phyloP scores from a whole-genome alignment of 2,888 invertebrate species.

The Drosophila nigricruria region DNA sequence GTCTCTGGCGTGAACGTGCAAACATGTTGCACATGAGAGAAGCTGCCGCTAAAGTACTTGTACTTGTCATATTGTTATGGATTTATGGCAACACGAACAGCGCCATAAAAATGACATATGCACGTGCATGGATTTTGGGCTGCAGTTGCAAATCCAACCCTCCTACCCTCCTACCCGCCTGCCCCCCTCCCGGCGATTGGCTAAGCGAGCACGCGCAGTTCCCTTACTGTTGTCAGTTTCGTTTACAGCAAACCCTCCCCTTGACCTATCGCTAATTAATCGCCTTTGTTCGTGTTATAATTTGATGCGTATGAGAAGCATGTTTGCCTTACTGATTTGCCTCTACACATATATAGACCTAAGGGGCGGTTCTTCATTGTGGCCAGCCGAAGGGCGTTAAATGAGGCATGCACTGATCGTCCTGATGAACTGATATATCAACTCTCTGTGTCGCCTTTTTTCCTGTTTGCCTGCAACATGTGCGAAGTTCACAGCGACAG shows the following conservation, averaged over 20 bases:
- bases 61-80: constrained; percentile 85
- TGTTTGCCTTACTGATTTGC: constrained; percentile 77
- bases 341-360: constrained; percentile 38
- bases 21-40: constrained; percentile 82
- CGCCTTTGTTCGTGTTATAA: constrained; percentile 79
- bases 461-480: constrained; percentile 58
- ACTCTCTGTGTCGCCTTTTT: constrained; percentile 14
- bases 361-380: constrained; percentile 59
- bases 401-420: constrained; percentile 62
- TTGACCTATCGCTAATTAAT: constrained; percentile 65
- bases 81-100: constrained; percentile 84
- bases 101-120: constrained; percentile 82
- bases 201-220: constrained; percentile 73
- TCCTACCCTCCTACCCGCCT: constrained; percentile 11
- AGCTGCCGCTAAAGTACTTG: constrained; percentile 84
- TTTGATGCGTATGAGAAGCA: constrained; percentile 61
- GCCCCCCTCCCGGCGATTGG: constrained; percentile 8
- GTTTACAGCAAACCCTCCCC: constrained; percentile 25
- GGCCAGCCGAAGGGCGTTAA: constrained; percentile 36
- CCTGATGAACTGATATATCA: constrained; percentile 47
- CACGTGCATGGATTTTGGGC: constrained; percentile 66
- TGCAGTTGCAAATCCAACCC: constrained; percentile 54
- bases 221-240: constrained; percentile 25
- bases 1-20: constrained; percentile 80
- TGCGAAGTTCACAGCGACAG: constrained; percentile 59